Conservation (phyloP, 2,797 vertebrate species). For the Rhodeus uyekii region DNA sequence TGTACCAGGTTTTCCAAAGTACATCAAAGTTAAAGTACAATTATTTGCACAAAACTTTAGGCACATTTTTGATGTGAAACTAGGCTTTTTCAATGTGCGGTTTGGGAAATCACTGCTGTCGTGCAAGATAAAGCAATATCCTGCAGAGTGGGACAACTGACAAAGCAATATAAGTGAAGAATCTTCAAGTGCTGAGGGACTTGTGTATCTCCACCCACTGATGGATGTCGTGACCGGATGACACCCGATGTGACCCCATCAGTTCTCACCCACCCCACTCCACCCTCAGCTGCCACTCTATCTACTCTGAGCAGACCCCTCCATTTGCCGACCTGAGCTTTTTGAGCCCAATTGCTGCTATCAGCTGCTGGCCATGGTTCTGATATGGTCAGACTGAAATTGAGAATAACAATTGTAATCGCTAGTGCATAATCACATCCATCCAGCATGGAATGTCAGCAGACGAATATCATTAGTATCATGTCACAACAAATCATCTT, state of each 20-base stretch:
- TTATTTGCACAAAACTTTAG: conserved; percentile 22
- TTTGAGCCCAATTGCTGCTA: conserved; percentile 20
- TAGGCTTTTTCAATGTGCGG: conserved; percentile 22
- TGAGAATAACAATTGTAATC: conserved; percentile 76
- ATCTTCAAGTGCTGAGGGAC: conserved; percentile 40
- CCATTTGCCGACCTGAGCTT: conserved; percentile 18
- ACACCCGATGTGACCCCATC: conserved; percentile 47
- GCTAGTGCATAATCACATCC: conserved; percentile 72
- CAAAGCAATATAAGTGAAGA: conserved; percentile 51
- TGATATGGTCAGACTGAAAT: conserved; percentile 71
- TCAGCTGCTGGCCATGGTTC: conserved; percentile 59
- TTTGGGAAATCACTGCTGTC: conserved; percentile 48
- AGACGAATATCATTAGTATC: conserved; percentile 69
- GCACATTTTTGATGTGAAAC: conserved; percentile 18
- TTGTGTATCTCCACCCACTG: conserved; percentile 23
- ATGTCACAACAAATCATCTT: conserved; percentile 74
- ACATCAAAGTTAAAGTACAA: background rate
- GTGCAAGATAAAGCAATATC: conserved; percentile 40
- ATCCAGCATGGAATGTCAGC: conserved; percentile 72
- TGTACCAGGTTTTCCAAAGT: background rate
- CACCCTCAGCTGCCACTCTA: conserved; percentile 34
- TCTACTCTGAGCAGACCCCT: conserved; percentile 6
- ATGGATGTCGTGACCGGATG: conserved; percentile 45
- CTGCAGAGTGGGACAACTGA: conserved; percentile 31
- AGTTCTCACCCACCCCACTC: conserved; percentile 16